Evolutionary conservation across 2,113 vertebrate species (phyloP), one percentile per base, ranked within the genome.

Genomic region (Oryzias melastigma): DNA sequence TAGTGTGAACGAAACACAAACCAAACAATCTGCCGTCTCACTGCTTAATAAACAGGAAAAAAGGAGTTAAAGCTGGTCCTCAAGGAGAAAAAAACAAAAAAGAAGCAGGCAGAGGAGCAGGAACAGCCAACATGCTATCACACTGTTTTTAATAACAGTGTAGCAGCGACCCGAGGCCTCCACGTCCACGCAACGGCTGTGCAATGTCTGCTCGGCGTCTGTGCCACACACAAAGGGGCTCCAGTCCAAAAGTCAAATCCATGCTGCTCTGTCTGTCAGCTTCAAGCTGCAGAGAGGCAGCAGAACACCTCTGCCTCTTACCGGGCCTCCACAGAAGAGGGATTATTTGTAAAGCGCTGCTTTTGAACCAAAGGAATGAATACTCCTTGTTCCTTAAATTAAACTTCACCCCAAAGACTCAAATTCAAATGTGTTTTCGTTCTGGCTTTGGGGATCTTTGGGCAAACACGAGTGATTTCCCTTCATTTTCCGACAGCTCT

Each of bases 131-230:
- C 85, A 85, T 89, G 88, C 83, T 85, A 90, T 91, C 88, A 89
- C 88, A 86, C 88, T 87, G 87, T 88, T 89, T 89, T 89, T 90
- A 88, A 87, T 89, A 90, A 88, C 83, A 80, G 80, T 80, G 85
- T 80, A 78, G 77, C 78, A 62, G 85, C 85, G 86, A 90, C 86
- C 86, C 85, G 65, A 85, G 84, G 82, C 82, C 81, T 82, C 81
- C 75, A 85, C 83, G 73, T 91, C 88, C 88, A 91, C 87, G 88
- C 90, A 91, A 89, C 87, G 86, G 82, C 90, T 91, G 88, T 87
- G 86, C 87, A 76, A 86, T 90, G 87, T 90, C 89, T 90, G 85
- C 82, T 87, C 87, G 62, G 81, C 76, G 89, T 89, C 89, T 88
- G 88, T 87, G 87, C 85, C 80, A 45, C 78, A 76, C 78, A 77